Conservation (phyloP, 1,140 invertebrate species). For the Antheraea pernyi region DNA sequence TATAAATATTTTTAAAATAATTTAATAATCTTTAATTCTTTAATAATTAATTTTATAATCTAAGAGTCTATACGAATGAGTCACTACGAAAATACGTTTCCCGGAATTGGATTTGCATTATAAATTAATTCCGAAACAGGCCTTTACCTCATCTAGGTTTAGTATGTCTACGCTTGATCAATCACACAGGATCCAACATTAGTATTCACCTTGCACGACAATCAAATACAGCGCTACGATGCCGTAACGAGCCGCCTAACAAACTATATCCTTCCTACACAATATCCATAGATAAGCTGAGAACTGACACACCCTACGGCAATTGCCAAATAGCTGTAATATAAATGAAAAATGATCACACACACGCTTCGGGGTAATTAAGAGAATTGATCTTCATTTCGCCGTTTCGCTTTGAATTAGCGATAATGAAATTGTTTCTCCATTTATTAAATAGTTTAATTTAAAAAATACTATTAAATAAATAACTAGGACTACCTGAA, state of each 20-base stretch:
- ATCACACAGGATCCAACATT: slow-evolving; percentile 27
- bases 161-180: slow-evolving; percentile 9
- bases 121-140: neutral
- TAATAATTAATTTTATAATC: too few species aligned
- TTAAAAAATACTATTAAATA: too few species aligned
- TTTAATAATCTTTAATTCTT: too few species aligned
- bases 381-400: neutral
- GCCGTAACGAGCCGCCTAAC: slow-evolving; percentile 28
- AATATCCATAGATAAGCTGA: slow-evolving; percentile 8
- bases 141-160: neutral
- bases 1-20: too few species aligned
- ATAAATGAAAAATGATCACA: neutral
- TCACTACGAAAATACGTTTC: too few species aligned
- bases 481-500: too few species aligned
- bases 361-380: neutral
- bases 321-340: neutral
- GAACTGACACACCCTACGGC: neutral
- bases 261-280: slow-evolving; percentile 20
- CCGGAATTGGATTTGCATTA: neutral
- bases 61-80: too few species aligned
- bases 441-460: too few species aligned
- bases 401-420: neutral
- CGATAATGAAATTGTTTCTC: too few species aligned
- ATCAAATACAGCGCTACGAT: slow-evolving; percentile 30
- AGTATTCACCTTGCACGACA: slow-evolving; percentile 30